These are phyloP conservation scores for Stenotaenia linearis DNA, from an alignment of 2,888 invertebrate genomes.

Conservation along the genomic window DNA sequence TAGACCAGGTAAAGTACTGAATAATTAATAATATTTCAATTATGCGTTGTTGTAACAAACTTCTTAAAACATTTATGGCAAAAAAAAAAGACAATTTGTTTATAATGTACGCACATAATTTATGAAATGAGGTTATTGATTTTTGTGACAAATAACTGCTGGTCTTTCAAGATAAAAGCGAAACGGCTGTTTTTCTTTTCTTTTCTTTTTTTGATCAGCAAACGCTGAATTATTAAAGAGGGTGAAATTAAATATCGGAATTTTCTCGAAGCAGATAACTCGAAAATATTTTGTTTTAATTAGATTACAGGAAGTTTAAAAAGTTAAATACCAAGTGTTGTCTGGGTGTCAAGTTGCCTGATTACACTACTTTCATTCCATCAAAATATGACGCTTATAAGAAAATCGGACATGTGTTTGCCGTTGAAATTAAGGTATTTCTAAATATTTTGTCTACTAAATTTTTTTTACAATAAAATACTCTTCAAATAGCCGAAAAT, in stretches of 20 bases:
- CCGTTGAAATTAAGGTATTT: background rate
- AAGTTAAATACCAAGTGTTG: background rate
- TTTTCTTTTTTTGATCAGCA: no score
- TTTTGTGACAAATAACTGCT: background rate
- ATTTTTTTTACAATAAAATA: no score
- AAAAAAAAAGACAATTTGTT: background rate
- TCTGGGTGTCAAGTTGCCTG: background rate
- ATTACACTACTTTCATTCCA: background rate
- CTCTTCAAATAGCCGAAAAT: background rate
- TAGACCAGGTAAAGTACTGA: background rate
- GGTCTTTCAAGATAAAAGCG: background rate
- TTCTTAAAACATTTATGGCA: background rate
- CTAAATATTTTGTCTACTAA: background rate
- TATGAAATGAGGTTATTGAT: background rate
- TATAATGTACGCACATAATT: background rate
- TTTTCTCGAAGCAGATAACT: no score
- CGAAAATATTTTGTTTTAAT: no score
- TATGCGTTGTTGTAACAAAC: background rate
- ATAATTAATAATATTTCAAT: background rate
- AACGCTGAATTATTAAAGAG: no score
- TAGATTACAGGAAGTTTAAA: background rate
- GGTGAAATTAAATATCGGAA: no score
- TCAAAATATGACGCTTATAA: background rate
- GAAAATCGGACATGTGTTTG: background rate
- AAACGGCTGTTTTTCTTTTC: no score